A percentile compares a stretch with the other conserved stretches of the same genome.
Conservation (phyloP, 2,888 invertebrate genomes). For the Plebejus anna region DNA sequence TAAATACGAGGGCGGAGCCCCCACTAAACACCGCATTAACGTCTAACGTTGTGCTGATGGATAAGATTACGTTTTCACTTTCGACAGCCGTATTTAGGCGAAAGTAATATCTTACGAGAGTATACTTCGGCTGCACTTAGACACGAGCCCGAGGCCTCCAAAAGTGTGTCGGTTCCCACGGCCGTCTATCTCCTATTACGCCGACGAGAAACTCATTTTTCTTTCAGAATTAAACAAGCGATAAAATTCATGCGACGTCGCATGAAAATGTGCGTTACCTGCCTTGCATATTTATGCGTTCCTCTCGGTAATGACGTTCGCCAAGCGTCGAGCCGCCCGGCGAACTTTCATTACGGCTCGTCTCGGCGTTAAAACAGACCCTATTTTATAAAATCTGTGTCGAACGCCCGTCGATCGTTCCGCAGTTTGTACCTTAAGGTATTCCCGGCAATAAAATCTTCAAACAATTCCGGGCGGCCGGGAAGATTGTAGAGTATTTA, state of each 20-base stretch:
- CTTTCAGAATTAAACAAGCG: conserved; percentile 77
- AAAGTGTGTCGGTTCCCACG: conserved; percentile 70
- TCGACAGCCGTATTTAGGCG: conserved; percentile 61
- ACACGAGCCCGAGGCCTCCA: conserved; percentile 54
- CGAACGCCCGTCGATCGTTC: conserved; percentile 64
- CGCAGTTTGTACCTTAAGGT: conserved; percentile 49
- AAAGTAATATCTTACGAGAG: conserved; percentile 72
- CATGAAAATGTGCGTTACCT: conserved; percentile 80
- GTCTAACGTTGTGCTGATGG: conserved; percentile 64
- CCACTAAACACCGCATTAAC: conserved; percentile 67
- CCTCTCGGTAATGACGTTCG: conserved; percentile 76
- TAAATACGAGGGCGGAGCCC: conserved; percentile 61
- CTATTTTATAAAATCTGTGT: conserved; percentile 67
- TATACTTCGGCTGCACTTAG: conserved; percentile 74
- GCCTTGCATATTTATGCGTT: conserved; percentile 79
- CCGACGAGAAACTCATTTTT: conserved; percentile 71
- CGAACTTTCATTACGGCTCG: conserved; percentile 68
- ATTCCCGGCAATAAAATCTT: conserved; percentile 19
- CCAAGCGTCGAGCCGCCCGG: conserved; percentile 65
- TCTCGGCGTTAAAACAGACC: conserved; percentile 61
- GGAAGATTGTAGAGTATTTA: conserved; percentile 18
- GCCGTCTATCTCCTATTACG: conserved; percentile 70
- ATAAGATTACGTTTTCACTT: conserved; percentile 69
- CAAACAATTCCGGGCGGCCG: conserved; percentile 3
- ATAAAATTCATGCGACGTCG: conserved; percentile 80